Evolutionary conservation across 2,797 vertebrate species (phyloP), one percentile per base, ranked within the genome.

Genomic region (Eleutherodactylus coqui): DNA sequence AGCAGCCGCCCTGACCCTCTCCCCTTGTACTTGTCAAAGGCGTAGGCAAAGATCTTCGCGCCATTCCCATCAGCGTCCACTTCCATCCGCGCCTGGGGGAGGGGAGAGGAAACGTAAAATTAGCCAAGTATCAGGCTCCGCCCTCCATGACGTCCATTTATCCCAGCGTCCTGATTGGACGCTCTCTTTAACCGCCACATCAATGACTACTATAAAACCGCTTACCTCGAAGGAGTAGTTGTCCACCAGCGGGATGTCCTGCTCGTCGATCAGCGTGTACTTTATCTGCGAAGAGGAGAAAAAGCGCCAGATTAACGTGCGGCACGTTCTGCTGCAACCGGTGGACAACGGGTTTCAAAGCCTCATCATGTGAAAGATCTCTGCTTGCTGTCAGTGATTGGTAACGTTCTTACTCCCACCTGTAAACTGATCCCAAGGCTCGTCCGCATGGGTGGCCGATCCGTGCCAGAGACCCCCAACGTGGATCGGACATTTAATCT

Each of bases 201-300:
- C 17, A 58, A 17, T 67, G 32, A 67, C 27, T 67, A 17, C 60
- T 24, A 45, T 41, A 70, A 41, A 38, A 43, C 1, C 32, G 79
- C 93, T 95, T 92, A 99, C 98, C 96, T 99, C 97, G 90, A 99
- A 99, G 87, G 98, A 98, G 92, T 97, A 99, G 92, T 97, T 98
- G 92, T 99, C 98, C 93, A 99, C 98, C 87, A 99, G 94, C 0
- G 97, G 97, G 94, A 99, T 99, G 93, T 99, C 98, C 90, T 98
- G 97, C 89, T 99, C 98, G 84, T 99, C 98, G 17, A 99, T 99
- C 89, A 99, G 92, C 1, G 98, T 99, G 92, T 99, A 99, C 90
- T 99, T 99, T 83, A 97, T 99, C 98, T 99, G 92, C 5, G 94
- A 94, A 90, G 17, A 27, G 24, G 10, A 64, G 49, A 17, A 36